Percentiles rank a stretch among this genome's conserved stretches.
Conservation (phyloP, 2,113 vertebrate genomes). For the Dascyllus trimaculatus region DNA sequence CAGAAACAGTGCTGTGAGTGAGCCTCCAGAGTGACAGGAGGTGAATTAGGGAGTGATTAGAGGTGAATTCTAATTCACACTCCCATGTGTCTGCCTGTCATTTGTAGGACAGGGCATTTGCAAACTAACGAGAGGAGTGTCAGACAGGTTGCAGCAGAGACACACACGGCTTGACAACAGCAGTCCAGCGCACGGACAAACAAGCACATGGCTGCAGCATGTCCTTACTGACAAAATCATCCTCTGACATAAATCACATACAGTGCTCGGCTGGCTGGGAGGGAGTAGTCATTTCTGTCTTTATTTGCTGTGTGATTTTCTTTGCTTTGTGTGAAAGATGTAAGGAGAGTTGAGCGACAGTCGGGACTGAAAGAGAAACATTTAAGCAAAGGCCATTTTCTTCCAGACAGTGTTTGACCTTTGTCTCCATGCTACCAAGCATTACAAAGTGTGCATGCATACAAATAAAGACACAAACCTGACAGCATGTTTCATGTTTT, state of each 20-base stretch:
- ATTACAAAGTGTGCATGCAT: slow-evolving; percentile 11
- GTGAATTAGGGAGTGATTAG: slow-evolving; percentile 79
- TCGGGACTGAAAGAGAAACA: slow-evolving; percentile 8
- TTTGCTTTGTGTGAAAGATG: slow-evolving; percentile 12
- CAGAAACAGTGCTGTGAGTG: slow-evolving; percentile 63
- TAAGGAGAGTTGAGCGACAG: neutral
- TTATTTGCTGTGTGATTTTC: too few relatives aligned
- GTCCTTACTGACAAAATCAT: slow-evolving; percentile 21
- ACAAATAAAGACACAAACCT: slow-evolving; percentile 9
- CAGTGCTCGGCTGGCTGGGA: neutral
- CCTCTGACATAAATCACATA: neutral
- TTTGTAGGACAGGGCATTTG: slow-evolving; percentile 63
- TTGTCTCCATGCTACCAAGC: slow-evolving; percentile 41
- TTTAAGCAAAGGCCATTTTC: slow-evolving; percentile 47
- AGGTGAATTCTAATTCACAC: slow-evolving; percentile 80
- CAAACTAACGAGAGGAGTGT: slow-evolving; percentile 66
- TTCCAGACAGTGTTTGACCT: slow-evolving; percentile 65
- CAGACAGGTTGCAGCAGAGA: slow-evolving; percentile 44
- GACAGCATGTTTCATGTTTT: neutral
- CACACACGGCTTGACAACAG: slow-evolving; percentile 17
- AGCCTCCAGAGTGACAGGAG: slow-evolving; percentile 70
- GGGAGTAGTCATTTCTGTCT: neutral
- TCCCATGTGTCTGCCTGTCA: slow-evolving; percentile 76
- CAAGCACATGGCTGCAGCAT: slow-evolving; percentile 4
- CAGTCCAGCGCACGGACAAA: slow-evolving; percentile 4